These are phyloP conservation scores for Lophius piscatorius DNA, from an alignment of 2,113 vertebrate species.

Conservation along the genomic window DNA sequence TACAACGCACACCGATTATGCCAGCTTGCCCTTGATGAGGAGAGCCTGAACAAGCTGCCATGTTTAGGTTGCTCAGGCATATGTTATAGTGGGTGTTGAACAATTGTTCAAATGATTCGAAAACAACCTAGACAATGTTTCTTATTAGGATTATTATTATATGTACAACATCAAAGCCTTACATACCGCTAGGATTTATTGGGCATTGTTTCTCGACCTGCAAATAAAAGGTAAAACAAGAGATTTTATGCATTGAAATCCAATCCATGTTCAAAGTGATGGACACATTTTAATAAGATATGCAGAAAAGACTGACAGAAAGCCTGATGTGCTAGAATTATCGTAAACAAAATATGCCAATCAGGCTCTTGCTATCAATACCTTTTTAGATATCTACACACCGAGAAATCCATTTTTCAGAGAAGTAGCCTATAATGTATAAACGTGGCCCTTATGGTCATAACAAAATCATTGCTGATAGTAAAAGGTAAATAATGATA, in stretches of 20 bases:
- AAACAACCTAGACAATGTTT: slow-evolving; percentile 13
- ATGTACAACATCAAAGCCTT: slow-evolving; percentile 24
- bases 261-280: slow-evolving; percentile 4
- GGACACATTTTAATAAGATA: neutral
- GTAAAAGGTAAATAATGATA: too few relatives aligned
- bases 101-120: slow-evolving; percentile 27
- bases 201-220: slow-evolving; percentile 8
- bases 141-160: slow-evolving; percentile 16
- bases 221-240: slow-evolving; percentile 7
- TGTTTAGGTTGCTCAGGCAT: slow-evolving; percentile 44
- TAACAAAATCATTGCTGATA: too few relatives aligned
- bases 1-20: slow-evolving; percentile 71
- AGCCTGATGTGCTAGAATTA: neutral
- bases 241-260: slow-evolving; percentile 2
- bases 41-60: slow-evolving; percentile 19
- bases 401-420: too few relatives aligned
- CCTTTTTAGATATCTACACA: too few relatives aligned
- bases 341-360: too few relatives aligned
- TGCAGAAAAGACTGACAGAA: slow-evolving; percentile 20
- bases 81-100: slow-evolving; percentile 25
- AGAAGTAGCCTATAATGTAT: too few relatives aligned
- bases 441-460: too few relatives aligned
- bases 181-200: slow-evolving; percentile 12
- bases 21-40: slow-evolving; percentile 72
- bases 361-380: too few relatives aligned